Evolutionary conservation across 1,140 invertebrate genomes (phyloP), one percentile per base, ranked within the genome.

Genomic region (Bemisia tabaci): DNA sequence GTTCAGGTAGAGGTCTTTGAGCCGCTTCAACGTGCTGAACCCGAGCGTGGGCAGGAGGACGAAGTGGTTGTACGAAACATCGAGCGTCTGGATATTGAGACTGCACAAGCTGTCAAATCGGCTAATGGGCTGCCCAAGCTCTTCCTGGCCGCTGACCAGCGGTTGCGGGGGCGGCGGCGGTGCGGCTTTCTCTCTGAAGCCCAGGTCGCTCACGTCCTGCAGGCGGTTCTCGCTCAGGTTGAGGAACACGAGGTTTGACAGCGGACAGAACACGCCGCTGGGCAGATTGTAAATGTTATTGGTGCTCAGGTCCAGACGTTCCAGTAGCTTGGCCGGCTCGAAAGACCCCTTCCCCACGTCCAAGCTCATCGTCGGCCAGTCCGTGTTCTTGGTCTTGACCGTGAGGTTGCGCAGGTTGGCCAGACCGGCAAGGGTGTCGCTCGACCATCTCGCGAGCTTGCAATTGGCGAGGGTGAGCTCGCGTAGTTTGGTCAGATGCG

Each of bases 241-340:
- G 63, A 92, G 77, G 63, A 81, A 82, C 26, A 90, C 83, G 67
- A 94, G 79, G 72, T 88, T 90, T 1, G 83, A 84, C 64, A 94
- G 76, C 0, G 88, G 83, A 74, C 92, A 95, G 74, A 95, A 93
- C 22, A 92, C 79, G 67, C 87, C 87, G 33, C 5, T 17, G 1
- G 92, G 91, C 73, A 95, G 84, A 22, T 88, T 87, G 86, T 88
- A 91, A 70, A 95, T 89, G 74, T 92, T 92, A 75, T 94, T 94
- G 71, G 84, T 86, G 72, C 90, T 91, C 27, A 96, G 77, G 76
- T 95, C 92, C 63, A 95, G 80, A 68, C 87, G 83, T 78, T 92
- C 88, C 72, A 92, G 79, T 73, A 89, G 84, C 67, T 84, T 79
- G 59, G 87, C 83, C 59, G 83, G 82, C 24, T 79, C 78, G 75